A percentile compares a stretch with the other conserved stretches of the same genome.
These are phyloP conservation scores for Sardina pilchardus DNA, from an alignment of 2,113 vertebrate species.

Conservation along the genomic window DNA sequence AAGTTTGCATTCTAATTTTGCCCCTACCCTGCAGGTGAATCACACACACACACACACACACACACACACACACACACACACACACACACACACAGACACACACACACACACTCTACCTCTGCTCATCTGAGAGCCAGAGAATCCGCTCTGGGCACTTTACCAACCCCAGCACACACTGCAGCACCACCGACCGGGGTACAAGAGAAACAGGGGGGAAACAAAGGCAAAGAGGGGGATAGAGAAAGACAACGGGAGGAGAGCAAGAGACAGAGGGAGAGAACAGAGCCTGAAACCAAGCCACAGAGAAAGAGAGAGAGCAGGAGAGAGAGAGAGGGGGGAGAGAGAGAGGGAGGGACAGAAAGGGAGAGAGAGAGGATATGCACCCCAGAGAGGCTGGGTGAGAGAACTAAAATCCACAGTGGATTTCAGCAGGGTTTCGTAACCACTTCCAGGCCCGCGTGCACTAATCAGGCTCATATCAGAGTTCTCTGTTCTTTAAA, in stretches of 20 bases:
- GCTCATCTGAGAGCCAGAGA: not conserved
- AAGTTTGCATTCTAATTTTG: slow-evolving; percentile 3
- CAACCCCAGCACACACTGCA: not conserved
- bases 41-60: not conserved
- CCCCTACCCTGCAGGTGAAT: not conserved
- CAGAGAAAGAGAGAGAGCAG: not conserved
- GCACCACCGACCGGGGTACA: not conserved
- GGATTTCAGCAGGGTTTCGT: not conserved
- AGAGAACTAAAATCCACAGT: not conserved
- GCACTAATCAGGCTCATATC: not conserved
- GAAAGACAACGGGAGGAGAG: slow-evolving; percentile 6
- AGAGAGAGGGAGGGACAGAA: not conserved
- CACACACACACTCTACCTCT: not conserved
- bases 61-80: not conserved
- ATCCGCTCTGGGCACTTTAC: slow-evolving; percentile 10
- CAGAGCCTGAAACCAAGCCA: not conserved
- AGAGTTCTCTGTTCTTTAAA: not conserved
- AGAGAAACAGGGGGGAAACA: slow-evolving; percentile 23
- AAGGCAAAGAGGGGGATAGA: slow-evolving; percentile 14
- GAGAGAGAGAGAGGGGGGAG: not conserved
- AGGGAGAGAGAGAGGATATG: not conserved
- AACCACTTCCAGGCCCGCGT: not conserved
- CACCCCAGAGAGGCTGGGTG: not conserved
- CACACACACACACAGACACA: not conserved
- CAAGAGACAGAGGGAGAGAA: slow-evolving; percentile 21